Evolutionary conservation across 2,113 vertebrate species (phyloP).

Genomic region (Hiodon alosoides): DNA sequence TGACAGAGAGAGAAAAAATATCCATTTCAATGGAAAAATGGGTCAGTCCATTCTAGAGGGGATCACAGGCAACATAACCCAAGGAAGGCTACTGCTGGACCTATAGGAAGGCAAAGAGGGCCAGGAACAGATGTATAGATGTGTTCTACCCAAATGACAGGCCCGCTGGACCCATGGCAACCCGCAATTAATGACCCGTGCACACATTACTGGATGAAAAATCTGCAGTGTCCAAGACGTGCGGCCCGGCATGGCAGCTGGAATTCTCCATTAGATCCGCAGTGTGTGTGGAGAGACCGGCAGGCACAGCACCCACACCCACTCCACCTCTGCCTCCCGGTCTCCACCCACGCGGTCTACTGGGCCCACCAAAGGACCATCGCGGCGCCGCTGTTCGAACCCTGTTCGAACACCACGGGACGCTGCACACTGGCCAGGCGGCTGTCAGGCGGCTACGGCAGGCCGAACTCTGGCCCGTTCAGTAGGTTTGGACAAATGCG

Average conservation of each 20-base stretch:
- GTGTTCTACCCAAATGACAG: constrained; percentile 77
- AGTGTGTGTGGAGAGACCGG: constrained; percentile 18
- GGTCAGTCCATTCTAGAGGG: constrained; percentile 49
- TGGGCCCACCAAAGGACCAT: too few species aligned
- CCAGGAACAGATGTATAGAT: constrained; percentile 58
- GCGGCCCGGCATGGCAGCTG: constrained; percentile 66
- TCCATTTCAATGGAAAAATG: constrained; percentile 51
- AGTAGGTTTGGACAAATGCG: constrained; percentile 13
- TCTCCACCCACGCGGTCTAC: background rate
- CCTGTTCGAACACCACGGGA: background rate
- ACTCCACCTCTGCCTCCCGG: background rate
- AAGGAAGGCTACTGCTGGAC: constrained; percentile 21
- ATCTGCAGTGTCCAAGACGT: constrained; percentile 69
- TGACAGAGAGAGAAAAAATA: constrained; percentile 43
- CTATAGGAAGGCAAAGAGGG: background rate
- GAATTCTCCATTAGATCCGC: constrained; percentile 75
- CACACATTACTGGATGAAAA: constrained; percentile 82
- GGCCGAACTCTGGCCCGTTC: background rate
- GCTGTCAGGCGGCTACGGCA: background rate
- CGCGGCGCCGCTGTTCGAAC: too few species aligned
- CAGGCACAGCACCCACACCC: background rate
- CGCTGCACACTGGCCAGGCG: background rate
- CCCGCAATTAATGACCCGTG: constrained; percentile 84
- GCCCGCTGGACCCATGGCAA: constrained; percentile 78
- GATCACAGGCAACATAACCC: constrained; percentile 24